A percentile compares a stretch with the other conserved stretches of the same genome.
phyloP scores from a whole-genome alignment of 2,888 invertebrate genomes.

The Drosophila multiciliata region DNA sequence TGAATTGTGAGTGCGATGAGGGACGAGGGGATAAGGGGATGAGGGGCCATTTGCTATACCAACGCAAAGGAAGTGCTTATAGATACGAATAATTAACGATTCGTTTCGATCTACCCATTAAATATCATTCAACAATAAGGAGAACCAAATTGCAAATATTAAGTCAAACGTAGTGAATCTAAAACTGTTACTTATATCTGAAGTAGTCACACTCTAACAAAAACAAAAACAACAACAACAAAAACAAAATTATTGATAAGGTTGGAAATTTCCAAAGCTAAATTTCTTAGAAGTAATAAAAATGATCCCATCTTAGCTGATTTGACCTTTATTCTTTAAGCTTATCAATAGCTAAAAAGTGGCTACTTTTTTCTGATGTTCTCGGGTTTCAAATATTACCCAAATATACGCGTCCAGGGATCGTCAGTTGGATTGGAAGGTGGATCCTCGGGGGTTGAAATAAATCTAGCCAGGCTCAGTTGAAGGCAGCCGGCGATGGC shows the following conservation, averaged over 20 bases:
- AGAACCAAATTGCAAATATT: neutral
- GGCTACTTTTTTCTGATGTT: neutral
- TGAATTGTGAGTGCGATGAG: constrained; percentile 5
- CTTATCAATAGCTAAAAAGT: neutral
- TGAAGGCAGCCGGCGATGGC: constrained; percentile 11
- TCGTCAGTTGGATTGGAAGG: neutral
- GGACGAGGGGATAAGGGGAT: too few relatives aligned
- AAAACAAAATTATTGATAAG: constrained; percentile 46
- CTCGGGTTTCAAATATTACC: constrained; percentile 7
- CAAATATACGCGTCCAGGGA: too few relatives aligned
- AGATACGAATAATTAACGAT: constrained; percentile 20
- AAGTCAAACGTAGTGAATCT: neutral
- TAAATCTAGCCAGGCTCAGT: neutral
- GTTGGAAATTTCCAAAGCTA: constrained; percentile 7
- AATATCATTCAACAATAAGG: neutral
- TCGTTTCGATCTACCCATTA: neutral
- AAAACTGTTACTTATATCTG: neutral
- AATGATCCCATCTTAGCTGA: neutral
- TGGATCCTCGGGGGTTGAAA: neutral
- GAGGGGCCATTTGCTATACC: too few relatives aligned
- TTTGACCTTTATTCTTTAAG: neutral
- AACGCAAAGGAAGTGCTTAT: neutral
- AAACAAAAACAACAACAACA: constrained; percentile 5
- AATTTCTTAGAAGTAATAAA: neutral
- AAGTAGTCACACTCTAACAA: neutral